These are phyloP conservation scores for Pipistrellus nathusii DNA, from an alignment of 2,797 vertebrate genomes.

Conservation along the genomic window DNA sequence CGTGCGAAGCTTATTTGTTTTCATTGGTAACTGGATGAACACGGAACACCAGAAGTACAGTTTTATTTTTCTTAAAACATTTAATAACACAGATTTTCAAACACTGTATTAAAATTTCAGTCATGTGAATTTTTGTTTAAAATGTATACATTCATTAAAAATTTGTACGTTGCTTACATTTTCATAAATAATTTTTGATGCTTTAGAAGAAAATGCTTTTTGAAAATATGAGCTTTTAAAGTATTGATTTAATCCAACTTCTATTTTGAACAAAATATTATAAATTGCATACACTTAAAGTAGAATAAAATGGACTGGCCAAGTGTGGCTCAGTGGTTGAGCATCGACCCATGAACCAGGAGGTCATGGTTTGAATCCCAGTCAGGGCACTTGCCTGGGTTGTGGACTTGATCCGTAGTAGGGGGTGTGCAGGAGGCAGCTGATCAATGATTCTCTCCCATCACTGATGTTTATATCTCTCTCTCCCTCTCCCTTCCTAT, in stretches of 20 bases:
- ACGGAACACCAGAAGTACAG: background rate
- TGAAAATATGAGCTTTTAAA: background rate
- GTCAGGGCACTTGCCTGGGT: too few relatives aligned
- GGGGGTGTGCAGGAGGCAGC: too few relatives aligned
- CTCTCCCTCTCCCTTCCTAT: too few relatives aligned
- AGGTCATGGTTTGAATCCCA: too few relatives aligned
- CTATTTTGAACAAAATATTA: constrained; percentile 12
- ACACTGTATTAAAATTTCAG: background rate
- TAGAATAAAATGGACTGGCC: background rate
- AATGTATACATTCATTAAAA: background rate
- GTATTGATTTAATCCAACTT: background rate
- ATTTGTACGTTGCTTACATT: background rate
- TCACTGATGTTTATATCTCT: too few relatives aligned
- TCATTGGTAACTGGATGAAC: background rate
- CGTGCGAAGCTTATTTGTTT: background rate
- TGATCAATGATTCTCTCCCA: too few relatives aligned
- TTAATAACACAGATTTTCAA: background rate
- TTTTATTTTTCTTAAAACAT: constrained; percentile 18
- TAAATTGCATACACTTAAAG: background rate
- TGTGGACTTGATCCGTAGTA: too few relatives aligned
- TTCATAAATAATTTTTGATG: background rate
- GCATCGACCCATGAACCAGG: too few relatives aligned
- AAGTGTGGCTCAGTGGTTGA: too few relatives aligned
- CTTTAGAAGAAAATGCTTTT: background rate
- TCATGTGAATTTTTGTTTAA: background rate